These are phyloP conservation scores for Lasioglossum oenotherae DNA, from an alignment of 2,888 invertebrate species.

Conservation along the genomic window DNA sequence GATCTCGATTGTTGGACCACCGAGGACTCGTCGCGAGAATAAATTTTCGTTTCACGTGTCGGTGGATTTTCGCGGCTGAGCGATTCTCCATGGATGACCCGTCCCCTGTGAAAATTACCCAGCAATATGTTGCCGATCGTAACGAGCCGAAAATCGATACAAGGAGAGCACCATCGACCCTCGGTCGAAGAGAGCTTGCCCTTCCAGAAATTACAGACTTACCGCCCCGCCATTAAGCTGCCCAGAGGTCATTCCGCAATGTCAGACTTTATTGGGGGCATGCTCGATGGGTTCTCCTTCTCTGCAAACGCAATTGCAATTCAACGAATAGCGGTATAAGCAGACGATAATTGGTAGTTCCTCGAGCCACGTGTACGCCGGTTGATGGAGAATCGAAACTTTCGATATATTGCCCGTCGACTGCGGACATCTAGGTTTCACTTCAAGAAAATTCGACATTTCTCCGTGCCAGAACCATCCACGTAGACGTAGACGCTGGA, in stretches of 20 bases:
- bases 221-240: conserved; percentile 12
- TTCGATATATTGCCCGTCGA: not conserved
- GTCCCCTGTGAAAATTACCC: conserved; percentile 76
- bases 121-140: conserved; percentile 81
- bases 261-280: conserved; percentile 17
- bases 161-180: conserved; percentile 9
- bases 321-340: conserved; percentile 11
- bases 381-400: not conserved
- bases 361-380: not conserved
- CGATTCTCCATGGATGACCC: conserved; percentile 72
- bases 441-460: not conserved
- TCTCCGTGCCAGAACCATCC: not conserved
- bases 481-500: no score
- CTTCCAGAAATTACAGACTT: conserved; percentile 45
- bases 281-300: not conserved
- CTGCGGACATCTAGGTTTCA: not conserved
- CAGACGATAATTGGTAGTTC: conserved; percentile 3
- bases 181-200: conserved; percentile 31
- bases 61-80: conserved; percentile 76
- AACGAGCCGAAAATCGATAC: conserved; percentile 76
- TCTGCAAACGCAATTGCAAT: not conserved
- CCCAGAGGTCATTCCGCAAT: conserved; percentile 15
- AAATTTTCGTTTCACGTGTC: conserved; percentile 82
- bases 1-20: conserved; percentile 49
- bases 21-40: conserved; percentile 60